These are phyloP conservation scores for Parazoanthus swiftii DNA, from an alignment of 92 coral and sea anemone genomes.

Conservation along the genomic window DNA sequence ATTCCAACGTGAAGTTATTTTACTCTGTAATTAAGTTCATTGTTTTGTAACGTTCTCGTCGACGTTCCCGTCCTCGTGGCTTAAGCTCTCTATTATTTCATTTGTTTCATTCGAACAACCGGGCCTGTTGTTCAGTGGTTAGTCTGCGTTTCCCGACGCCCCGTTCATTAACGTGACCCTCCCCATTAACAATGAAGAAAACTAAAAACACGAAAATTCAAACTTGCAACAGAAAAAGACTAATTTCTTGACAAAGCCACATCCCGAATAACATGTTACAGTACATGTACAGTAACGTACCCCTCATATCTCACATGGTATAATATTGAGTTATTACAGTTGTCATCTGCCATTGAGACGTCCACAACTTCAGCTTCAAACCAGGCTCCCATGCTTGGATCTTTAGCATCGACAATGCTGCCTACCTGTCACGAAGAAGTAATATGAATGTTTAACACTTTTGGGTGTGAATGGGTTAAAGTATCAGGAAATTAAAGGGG, in stretches of 20 bases:
- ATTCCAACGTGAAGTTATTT: no score
- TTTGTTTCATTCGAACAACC: no score
- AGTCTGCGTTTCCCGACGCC: no score
- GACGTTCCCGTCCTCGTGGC: no score
- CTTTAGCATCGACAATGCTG: constrained; percentile 85
- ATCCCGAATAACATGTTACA: neutral
- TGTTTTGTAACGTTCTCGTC: no score
- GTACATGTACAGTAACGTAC: constrained; percentile 53
- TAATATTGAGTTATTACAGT: constrained; percentile 58
- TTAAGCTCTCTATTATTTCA: no score
- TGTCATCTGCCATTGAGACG: constrained; percentile 59
- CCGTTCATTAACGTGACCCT: no score
- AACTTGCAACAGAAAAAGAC: neutral
- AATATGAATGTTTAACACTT: neutral
- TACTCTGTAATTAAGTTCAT: no score
- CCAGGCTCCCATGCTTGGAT: constrained; percentile 98
- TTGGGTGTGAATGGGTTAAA: no score
- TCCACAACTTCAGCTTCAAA: constrained; percentile 94
- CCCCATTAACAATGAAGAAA: no score
- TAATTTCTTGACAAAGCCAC: neutral
- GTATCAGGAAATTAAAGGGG: neutral
- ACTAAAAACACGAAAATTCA: neutral
- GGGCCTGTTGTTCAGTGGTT: no score
- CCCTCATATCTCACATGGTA: constrained; percentile 96
- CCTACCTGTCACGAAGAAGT: constrained; percentile 56